phyloP scores from a whole-genome alignment of 2,113 vertebrate species.

The Physeter macrocephalus region DNA sequence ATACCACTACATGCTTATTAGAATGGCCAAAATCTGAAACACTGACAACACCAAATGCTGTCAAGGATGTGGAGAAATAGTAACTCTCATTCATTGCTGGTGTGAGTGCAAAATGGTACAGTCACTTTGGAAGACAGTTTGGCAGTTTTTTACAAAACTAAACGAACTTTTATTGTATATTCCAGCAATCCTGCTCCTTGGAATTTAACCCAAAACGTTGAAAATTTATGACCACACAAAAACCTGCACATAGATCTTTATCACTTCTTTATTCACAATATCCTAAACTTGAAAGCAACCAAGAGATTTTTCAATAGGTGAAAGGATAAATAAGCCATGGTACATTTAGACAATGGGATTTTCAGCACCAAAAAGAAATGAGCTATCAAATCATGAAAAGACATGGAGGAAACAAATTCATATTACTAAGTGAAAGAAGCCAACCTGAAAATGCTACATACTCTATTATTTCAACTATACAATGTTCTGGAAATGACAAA shows the following conservation, averaged over 20 bases:
- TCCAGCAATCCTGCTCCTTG: not conserved
- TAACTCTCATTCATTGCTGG: not conserved
- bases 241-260: not conserved
- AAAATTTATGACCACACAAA: not conserved
- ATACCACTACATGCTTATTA: not conserved
- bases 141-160: not conserved
- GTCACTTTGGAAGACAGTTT: not conserved
- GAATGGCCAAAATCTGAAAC: not conserved
- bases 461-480: not conserved
- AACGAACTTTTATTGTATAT: not conserved
- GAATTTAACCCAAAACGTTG: not conserved
- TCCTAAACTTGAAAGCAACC: not conserved
- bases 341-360: too few species aligned
- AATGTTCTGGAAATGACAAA: not conserved
- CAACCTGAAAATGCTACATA: not conserved
- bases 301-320: not conserved
- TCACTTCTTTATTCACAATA: not conserved
- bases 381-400: not conserved
- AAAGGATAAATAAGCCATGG: not conserved
- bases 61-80: not conserved
- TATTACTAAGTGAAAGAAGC: not conserved
- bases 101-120: not conserved
- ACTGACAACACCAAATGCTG: not conserved
- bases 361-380: too few species aligned
- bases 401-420: not conserved